Base-by-base conservation (phyloP, 2,888 invertebrate genomes). In the Erebia aethiops region DNA sequence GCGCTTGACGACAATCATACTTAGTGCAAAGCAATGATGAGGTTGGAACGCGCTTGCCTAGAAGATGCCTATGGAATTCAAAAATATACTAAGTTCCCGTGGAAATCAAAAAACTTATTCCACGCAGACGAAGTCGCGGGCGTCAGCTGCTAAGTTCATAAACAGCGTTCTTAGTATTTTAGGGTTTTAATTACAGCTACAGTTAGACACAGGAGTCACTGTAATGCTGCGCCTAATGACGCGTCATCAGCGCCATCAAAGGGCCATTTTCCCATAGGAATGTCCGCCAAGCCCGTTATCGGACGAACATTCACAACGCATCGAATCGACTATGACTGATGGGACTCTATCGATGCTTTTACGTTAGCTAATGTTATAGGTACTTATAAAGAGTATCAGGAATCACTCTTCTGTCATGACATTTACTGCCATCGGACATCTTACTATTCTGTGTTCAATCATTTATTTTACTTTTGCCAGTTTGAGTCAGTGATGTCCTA, bases 241-340 rank as follows among this genome's bases (percentile, higher is more conserved):
- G 46, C 57, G 67, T 64, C 62, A 68, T 74, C 61, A 70, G 62
- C 52, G 63, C 68, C 72, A 71, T 74, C 74, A 74, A 72, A 74
- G 74, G 74, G 72, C 70, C 70, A 63, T 70, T 69, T 74, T 72
- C 72, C 71, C 74, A 74, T 71, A 69, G 72, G 74, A 74, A 74
- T 70, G 66, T 60, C 68, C 58, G 41, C 21, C 26, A 49, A 58
- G 56, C 46, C 72, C 72, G 72, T 74, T 74, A 72, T 74, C 69
- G 57, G 43, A 73, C 67, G 41, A 16, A 18, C 68, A 66, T 69
- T 72, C 63, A 69, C 71, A 63, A 58, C 56, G 64, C 56, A 58
- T 60, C 63, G 64, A 60, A 58, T 60, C 63, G 58, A 54, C 67
- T 54, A 54, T 67, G 67, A 73, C 57, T 68, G 70, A 73, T 73